Evolutionary conservation across 2,888 invertebrate genomes (phyloP).

Genomic region (Erannis defoliaria): DNA sequence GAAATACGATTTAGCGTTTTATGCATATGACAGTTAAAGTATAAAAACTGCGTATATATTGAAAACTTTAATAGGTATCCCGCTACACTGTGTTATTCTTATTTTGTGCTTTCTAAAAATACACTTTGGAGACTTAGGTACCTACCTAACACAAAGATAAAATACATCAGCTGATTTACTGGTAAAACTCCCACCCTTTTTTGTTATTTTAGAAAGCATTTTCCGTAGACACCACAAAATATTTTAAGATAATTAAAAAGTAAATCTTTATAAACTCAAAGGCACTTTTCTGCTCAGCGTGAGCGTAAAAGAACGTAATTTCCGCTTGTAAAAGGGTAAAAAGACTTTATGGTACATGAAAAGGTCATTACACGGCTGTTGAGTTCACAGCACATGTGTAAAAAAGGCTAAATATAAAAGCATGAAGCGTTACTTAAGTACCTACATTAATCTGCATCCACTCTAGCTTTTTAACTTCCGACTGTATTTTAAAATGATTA

Average conservation of each 20-base stretch:
- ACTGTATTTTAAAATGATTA: constrained; percentile 27
- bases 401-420: constrained; percentile 62
- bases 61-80: too few species aligned
- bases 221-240: constrained; percentile 22
- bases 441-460: constrained; percentile 16
- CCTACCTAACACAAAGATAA: neutral
- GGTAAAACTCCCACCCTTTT: neutral
- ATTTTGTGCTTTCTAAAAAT: too few species aligned
- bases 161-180: constrained; percentile 5
- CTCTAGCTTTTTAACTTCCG: constrained; percentile 15
- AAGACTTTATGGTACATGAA: constrained; percentile 77
- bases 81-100: too few species aligned
- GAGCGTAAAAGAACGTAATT: constrained; percentile 74
- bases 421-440: constrained; percentile 45
- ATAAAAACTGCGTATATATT: too few species aligned
- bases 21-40: too few species aligned
- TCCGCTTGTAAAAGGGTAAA: constrained; percentile 68
- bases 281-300: constrained; percentile 72
- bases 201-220: constrained; percentile 10
- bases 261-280: constrained; percentile 63
- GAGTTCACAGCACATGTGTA: constrained; percentile 75
- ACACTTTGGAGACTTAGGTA: too few species aligned
- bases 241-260: constrained; percentile 42
- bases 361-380: constrained; percentile 79
- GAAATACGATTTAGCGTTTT: too few species aligned